Percentiles rank a stretch among this genome's conserved stretches.
Conservation (phyloP, 1,140 invertebrate genomes). For the Rhyzopertha dominica region DNA sequence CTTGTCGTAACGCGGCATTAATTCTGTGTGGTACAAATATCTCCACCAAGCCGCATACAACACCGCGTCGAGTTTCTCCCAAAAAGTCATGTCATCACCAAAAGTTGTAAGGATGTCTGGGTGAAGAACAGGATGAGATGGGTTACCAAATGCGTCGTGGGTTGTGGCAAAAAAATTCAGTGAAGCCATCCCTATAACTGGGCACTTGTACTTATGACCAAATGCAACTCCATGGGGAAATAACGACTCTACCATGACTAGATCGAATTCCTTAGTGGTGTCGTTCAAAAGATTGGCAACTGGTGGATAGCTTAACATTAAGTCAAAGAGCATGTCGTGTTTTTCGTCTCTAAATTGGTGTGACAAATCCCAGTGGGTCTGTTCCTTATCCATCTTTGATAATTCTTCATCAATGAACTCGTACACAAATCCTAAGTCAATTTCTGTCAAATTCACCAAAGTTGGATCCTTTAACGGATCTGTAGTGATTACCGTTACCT, state of each 20-base stretch:
- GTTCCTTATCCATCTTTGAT: too few species aligned
- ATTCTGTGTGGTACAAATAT: too few species aligned
- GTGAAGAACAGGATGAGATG: constrained; percentile 8
- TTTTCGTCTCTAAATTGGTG: too few species aligned
- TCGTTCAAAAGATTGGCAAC: not conserved
- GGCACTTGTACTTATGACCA: constrained; percentile 8
- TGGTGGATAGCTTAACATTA: not conserved
- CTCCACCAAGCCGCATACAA: not conserved
- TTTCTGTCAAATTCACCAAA: constrained; percentile 2
- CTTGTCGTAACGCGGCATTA: not conserved
- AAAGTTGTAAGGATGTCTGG: too few species aligned
- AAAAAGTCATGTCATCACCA: constrained; percentile 6
- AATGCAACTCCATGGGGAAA: constrained; percentile 7
- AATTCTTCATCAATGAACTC: too few species aligned
- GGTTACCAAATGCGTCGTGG: constrained; percentile 16
- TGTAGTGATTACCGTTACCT: constrained; percentile 3
- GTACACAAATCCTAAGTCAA: too few species aligned
- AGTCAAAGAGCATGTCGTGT: too few species aligned
- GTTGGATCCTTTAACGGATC: not conserved
- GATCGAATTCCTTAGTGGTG: constrained; percentile 11
- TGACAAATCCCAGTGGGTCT: too few species aligned
- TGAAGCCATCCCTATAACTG: constrained; percentile 8
- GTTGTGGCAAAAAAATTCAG: not conserved
- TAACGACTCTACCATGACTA: constrained; percentile 12
- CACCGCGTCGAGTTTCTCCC: not conserved